phyloP scores from a whole-genome alignment of 2,888 invertebrate genomes.

The Callosobruchus maculatus region DNA sequence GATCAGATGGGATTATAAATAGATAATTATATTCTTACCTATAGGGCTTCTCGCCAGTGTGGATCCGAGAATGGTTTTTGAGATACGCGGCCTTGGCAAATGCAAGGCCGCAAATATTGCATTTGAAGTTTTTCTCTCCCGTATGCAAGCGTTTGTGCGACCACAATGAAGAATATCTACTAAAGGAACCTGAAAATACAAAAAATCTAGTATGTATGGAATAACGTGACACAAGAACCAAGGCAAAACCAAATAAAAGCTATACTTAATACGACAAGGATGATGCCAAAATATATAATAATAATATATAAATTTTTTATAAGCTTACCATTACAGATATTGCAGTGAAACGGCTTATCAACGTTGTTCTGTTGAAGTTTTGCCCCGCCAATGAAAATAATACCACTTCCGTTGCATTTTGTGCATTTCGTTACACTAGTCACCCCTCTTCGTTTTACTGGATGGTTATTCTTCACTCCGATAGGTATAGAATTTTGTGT shows the following conservation, averaged over 20 bases:
- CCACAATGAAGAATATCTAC: slow-evolving; percentile 83
- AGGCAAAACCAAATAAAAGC: not conserved
- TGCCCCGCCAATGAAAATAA: slow-evolving; percentile 72
- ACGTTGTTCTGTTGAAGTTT: slow-evolving; percentile 59
- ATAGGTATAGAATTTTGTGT: slow-evolving; percentile 54
- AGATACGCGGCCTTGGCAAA: slow-evolving; percentile 89
- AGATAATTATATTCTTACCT: not conserved
- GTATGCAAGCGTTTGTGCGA: slow-evolving; percentile 85
- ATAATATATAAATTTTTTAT: not conserved
- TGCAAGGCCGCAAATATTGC: slow-evolving; percentile 81
- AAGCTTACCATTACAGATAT: slow-evolving; percentile 71
- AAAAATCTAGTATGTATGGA: not conserved
- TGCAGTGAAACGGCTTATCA: slow-evolving; percentile 85
- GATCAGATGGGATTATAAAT: no score
- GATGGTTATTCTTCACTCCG: slow-evolving; percentile 57
- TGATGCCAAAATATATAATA: no score
- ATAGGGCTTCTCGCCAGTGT: slow-evolving; percentile 65
- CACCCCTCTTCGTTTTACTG: slow-evolving; percentile 78
- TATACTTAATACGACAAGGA: no score
- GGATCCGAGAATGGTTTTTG: slow-evolving; percentile 84
- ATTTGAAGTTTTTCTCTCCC: slow-evolving; percentile 82
- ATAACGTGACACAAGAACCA: not conserved
- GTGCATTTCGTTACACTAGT: slow-evolving; percentile 84
- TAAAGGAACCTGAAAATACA: slow-evolving; percentile 58
- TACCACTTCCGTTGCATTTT: slow-evolving; percentile 85